Evolutionary conservation across 2,888 invertebrate species (phyloP).

Genomic region (Saturnia japonica): DNA sequence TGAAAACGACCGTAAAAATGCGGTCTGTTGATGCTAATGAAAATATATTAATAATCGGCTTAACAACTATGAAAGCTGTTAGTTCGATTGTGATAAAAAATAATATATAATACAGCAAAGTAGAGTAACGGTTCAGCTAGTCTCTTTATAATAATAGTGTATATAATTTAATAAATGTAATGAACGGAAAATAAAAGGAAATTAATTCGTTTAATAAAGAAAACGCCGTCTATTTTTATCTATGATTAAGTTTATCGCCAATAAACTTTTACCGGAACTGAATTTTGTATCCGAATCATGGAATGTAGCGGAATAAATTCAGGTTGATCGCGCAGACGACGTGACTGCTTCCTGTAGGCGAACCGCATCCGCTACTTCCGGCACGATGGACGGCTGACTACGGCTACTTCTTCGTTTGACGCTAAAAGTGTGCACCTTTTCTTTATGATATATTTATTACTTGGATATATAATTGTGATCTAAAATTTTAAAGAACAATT

Average conservation of each 20-base stretch:
- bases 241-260: conserved; percentile 31
- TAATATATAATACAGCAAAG: too few species aligned
- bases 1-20: too few species aligned
- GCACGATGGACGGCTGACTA: conserved; percentile 21
- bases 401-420: conserved; percentile 16
- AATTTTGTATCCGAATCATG: conserved; percentile 33
- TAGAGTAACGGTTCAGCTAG: too few species aligned
- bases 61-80: too few species aligned
- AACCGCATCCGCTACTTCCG: conserved; percentile 49
- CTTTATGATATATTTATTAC: neutral
- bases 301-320: conserved; percentile 42
- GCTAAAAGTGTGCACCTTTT: neutral
- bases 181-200: neutral
- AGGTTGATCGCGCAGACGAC: conserved; percentile 38
- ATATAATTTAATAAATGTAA: neutral
- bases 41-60: too few species aligned
- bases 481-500: too few species aligned
- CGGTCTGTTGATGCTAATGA: too few species aligned
- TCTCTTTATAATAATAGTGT: too few species aligned
- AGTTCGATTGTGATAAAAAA: too few species aligned
- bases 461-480: too few species aligned
- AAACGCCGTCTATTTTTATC: neutral
- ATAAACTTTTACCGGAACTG: conserved; percentile 26
- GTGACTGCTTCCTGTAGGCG: conserved; percentile 47
- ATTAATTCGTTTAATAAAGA: neutral